Percentiles rank a stretch among this genome's conserved stretches.
phyloP scores from a whole-genome alignment of 2,888 invertebrate species.

The Oscheius sp. region DNA sequence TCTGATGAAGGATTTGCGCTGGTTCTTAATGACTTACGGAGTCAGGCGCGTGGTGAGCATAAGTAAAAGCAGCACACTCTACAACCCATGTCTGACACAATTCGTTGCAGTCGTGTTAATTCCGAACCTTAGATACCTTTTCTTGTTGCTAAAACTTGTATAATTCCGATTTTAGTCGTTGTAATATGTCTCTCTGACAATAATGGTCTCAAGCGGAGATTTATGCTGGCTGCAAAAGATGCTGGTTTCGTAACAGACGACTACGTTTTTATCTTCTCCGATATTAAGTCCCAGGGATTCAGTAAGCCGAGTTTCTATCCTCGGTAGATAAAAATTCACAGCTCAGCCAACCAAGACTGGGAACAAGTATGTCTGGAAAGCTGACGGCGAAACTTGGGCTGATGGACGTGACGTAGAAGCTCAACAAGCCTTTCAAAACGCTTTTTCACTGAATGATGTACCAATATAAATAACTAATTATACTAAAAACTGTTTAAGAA shows the following conservation, averaged over 20 bases:
- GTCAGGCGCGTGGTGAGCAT: not conserved
- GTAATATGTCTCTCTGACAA: constrained; percentile 27
- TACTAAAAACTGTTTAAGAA: not conserved
- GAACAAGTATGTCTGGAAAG: constrained; percentile 47
- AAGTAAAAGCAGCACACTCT: not conserved
- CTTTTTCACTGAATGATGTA: constrained; percentile 31
- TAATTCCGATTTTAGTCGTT: constrained; percentile 20
- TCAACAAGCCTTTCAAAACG: constrained; percentile 37
- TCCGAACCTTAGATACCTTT: too few relatives aligned
- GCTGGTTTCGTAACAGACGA: constrained; percentile 58
- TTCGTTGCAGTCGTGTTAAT: too few relatives aligned
- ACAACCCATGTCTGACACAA: too few relatives aligned
- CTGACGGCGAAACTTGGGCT: constrained; percentile 39
- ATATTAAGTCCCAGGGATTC: constrained; percentile 35
- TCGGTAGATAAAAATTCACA: not conserved
- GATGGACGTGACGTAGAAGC: constrained; percentile 60
- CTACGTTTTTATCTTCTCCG: constrained; percentile 62
- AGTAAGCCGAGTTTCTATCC: not conserved
- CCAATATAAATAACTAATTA: not conserved
- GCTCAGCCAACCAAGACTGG: constrained; percentile 4
- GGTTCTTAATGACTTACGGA: constrained; percentile 1
- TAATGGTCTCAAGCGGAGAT: constrained; percentile 18
- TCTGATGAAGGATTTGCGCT: constrained; percentile 1
- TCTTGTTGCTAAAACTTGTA: too few relatives aligned
- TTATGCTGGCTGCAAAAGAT: constrained; percentile 51